These are phyloP conservation scores for Cynaeus angustus DNA, from an alignment of 2,888 invertebrate species.

Conservation along the genomic window DNA sequence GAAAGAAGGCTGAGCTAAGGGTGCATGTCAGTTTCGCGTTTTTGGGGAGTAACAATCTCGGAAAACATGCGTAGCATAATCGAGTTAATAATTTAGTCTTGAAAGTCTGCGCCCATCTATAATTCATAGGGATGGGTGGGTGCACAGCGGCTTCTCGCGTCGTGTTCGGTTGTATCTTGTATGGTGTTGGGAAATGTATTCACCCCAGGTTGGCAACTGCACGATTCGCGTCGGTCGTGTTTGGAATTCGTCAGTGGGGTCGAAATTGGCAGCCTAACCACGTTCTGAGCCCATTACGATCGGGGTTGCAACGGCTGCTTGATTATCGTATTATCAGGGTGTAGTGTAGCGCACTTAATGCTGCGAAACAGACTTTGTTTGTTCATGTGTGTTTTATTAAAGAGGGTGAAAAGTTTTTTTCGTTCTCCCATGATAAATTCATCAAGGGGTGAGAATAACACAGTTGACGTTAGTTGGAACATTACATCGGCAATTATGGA, in stretches of 20 bases:
- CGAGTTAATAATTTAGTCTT: constrained; percentile 14
- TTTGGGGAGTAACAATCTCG: not conserved
- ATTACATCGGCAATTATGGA: constrained; percentile 53
- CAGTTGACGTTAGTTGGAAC: constrained; percentile 14
- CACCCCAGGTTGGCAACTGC: constrained; percentile 56
- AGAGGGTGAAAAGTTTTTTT: constrained; percentile 37
- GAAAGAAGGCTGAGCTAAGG: not conserved
- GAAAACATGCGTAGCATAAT: constrained; percentile 11
- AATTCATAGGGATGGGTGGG: constrained; percentile 27
- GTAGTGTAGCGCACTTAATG: constrained; percentile 68
- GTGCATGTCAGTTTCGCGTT: not conserved
- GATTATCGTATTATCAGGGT: constrained; percentile 70
- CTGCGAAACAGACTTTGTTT: constrained; percentile 65
- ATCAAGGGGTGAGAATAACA: not conserved
- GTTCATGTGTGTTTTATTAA: constrained; percentile 59
- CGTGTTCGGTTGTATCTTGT: constrained; percentile 40
- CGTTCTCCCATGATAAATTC: not conserved
- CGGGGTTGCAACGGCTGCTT: constrained; percentile 66
- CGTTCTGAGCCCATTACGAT: constrained; percentile 67
- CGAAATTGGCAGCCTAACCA: constrained; percentile 63
- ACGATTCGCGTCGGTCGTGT: constrained; percentile 56
- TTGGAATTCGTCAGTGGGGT: constrained; percentile 53
- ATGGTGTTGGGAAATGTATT: constrained; percentile 52
- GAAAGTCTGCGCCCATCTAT: constrained; percentile 28
- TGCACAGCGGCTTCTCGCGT: constrained; percentile 14